Base-by-base conservation (phyloP, 2,888 invertebrate genomes). In the Philonicus albiceps region DNA sequence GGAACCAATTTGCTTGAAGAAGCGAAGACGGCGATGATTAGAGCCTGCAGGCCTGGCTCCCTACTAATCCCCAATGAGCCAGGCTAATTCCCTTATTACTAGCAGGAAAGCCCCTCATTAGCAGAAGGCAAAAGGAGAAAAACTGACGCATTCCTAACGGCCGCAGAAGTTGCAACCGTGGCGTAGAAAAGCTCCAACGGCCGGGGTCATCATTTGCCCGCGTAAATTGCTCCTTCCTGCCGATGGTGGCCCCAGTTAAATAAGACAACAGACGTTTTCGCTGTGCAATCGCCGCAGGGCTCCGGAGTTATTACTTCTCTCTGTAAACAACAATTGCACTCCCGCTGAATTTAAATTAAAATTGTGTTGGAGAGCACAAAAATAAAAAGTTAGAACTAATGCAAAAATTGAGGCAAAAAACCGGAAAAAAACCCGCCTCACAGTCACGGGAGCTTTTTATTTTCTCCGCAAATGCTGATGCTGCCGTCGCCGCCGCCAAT, bases 321-420 rank as follows among this genome's bases (percentile, higher is more conserved):
- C 64, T 64, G 43, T 64, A 83, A 83, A 83, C 81, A 83, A 64
- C 81, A 83, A 83, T 83, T 83, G 81, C 81, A 83, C 81, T 83
- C 81, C 81, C 81, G 81, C 81, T 83, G 81, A 83, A 83, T 83
- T 83, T 83, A 83, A 83, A 83, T 83, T 83, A 64, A 83, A 83
- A 83, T 64, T 83, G 81, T 64, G 64, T 22, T 55, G 81, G 22
- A 83, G 22, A 83, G 31, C 64, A 27, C 27, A 64, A 75, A n/a
- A 75, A 75, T 37, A 75, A 75, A 37, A 11, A 64, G 19, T 49
- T 27, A 64, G 27, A 27, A 64, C 22, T 64, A 64, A 64, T 64
- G 22, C 64, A 7, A 22, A 27, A 64, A 64, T 64, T 11, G 22
- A 13, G 64, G 64, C 64, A 22, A 64, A 64, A 55, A 64, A 8